These are phyloP conservation scores for Drosophila dives DNA, from an alignment of 2,888 invertebrate species.

Conservation along the genomic window DNA sequence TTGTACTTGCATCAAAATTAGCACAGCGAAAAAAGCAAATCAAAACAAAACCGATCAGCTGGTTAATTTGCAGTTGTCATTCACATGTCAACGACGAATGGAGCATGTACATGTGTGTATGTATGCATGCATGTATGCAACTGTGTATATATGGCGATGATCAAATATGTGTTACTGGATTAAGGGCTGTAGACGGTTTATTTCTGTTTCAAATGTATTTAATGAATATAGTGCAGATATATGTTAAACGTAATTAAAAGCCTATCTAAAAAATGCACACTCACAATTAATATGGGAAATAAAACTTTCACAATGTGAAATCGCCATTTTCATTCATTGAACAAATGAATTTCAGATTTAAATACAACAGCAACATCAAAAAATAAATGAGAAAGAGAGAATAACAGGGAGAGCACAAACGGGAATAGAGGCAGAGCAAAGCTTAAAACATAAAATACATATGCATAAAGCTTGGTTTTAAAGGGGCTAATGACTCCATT, in stretches of 20 bases:
- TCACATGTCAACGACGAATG: conserved; percentile 12
- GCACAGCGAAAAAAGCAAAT: neutral
- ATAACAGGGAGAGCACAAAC: conserved; percentile 9
- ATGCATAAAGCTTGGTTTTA: conserved; percentile 40
- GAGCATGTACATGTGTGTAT: neutral
- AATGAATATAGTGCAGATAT: neutral
- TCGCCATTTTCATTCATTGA: conserved; percentile 59
- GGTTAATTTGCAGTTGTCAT: neutral
- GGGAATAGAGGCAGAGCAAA: conserved; percentile 25
- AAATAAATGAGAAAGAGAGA: conserved; percentile 12
- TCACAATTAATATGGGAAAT: conserved; percentile 33
- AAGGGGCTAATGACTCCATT: conserved; percentile 64
- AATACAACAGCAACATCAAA: conserved; percentile 40
- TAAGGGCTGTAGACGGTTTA: neutral
- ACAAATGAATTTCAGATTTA: conserved; percentile 46
- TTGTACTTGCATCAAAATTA: neutral
- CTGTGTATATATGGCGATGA: neutral
- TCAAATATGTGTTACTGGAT: neutral
- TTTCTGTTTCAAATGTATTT: neutral
- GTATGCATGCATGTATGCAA: neutral
- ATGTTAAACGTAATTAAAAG: neutral
- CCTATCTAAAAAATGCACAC: neutral
- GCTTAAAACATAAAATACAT: conserved; percentile 28
- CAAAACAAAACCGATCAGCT: neutral
- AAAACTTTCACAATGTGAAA: conserved; percentile 70